Percentiles rank a stretch among this genome's conserved stretches.
Evolutionary conservation across 23 tunicate species (phyloP).

Genomic region (Oikopleura albicans): DNA sequence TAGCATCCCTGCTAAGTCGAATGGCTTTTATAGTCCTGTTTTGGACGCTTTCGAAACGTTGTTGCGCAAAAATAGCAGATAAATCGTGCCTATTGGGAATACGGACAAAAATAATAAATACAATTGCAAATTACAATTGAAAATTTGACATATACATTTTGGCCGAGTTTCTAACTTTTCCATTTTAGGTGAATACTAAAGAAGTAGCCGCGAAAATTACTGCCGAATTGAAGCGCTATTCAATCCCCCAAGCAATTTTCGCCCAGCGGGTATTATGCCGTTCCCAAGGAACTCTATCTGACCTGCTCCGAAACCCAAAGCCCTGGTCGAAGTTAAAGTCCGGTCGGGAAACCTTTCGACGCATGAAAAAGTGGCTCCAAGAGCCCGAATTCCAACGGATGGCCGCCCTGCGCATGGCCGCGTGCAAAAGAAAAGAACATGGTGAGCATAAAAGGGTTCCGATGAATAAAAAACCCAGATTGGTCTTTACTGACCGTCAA

Average conservation of each 20-base stretch:
- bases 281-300: conserved; percentile 92
- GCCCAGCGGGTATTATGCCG: conserved; percentile 56
- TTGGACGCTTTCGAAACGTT: too few relatives aligned
- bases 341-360: conserved; percentile 89
- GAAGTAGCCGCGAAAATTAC: conserved; percentile 77
- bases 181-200: conserved; percentile 62
- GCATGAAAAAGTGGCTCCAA: conserved; percentile 89
- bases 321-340: conserved; percentile 98
- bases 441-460: conserved; percentile 23
- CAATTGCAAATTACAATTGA: too few relatives aligned
- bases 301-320: conserved; percentile 92
- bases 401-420: conserved; percentile 47
- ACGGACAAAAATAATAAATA: too few relatives aligned
- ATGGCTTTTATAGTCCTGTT: too few relatives aligned
- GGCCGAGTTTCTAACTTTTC: too few relatives aligned
- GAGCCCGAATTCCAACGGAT: conserved; percentile 52
- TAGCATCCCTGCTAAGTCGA: too few relatives aligned
- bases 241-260: conserved; percentile 95
- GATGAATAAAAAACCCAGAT: conserved; percentile 48
- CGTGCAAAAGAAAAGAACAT: conserved; percentile 48
- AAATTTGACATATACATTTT: too few relatives aligned
- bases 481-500: conserved; percentile 86
- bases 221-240: conserved; percentile 65
- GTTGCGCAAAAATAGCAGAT: too few relatives aligned
- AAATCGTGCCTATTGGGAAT: too few relatives aligned